Base-by-base conservation (phyloP, 2,113 vertebrate species). In the Himantopus leucocephalus region DNA sequence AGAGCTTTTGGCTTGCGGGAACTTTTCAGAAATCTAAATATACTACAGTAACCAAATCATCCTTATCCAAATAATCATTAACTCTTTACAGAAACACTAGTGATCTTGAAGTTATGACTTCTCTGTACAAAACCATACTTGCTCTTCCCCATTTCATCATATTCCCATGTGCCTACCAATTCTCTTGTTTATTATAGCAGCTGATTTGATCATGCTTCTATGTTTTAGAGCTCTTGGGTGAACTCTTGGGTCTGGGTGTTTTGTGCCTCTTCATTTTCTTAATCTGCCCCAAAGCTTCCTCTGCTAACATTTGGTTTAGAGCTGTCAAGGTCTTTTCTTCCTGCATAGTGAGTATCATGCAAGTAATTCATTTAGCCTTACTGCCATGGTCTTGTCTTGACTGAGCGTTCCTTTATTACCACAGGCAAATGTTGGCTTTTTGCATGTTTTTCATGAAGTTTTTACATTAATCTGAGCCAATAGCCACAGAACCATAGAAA, bases 11-110 rank as follows among this genome's bases (percentile, higher is more conserved):
- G 41, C 80, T 94, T 77, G n/a, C 32, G 63, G 85, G 52, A 80
- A 29, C 79, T 92, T 80, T 94, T 70, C 68, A 77, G 83, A 86
- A 91, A 88, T 90, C 72, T 94, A 92, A 96, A 96, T 95, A 92
- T 71, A 92, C 83, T 86, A 17, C 30, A 45, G 88, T 91, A 94
- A 86, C 75, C 41, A 94, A 94, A 86, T 86, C 88, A 95, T 80
- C 72, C 68, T 96, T 96, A 88, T 71, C 75, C 72, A 97, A 97
- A 96, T 80, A 95, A 94, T 88, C 63, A 50, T 92, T 86, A 95
- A 88, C 79, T 97, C 55, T 83, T 95, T 77, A 77, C 21, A 85
- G 91, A 93, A 94, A 83, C 0, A 2, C 47, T 66, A 86, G 83
- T 77, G 83, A 88, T 80, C 79, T 71, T 88, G 37, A 77, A 85